These are phyloP conservation scores for Lithosia quadra DNA, from an alignment of 2,888 invertebrate species.

Conservation along the genomic window DNA sequence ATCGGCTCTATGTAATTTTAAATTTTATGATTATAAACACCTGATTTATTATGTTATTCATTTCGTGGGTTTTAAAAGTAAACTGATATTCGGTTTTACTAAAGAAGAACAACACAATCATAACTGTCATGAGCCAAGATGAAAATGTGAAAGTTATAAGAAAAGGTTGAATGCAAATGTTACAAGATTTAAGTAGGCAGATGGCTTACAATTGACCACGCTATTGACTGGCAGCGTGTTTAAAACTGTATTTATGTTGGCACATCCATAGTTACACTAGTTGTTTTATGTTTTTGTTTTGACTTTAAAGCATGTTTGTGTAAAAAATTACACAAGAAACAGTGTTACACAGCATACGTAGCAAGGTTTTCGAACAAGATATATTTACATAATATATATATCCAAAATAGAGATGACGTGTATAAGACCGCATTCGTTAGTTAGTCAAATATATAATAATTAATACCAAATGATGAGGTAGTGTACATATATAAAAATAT, in stretches of 20 bases:
- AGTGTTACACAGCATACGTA: constrained; percentile 4
- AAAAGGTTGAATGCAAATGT: constrained; percentile 46
- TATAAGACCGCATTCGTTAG: constrained; percentile 3
- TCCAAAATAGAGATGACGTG: constrained; percentile 25
- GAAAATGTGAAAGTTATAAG: constrained; percentile 40
- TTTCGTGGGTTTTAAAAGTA: background rate
- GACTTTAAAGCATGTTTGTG: constrained; percentile 20
- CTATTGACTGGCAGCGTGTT: constrained; percentile 27
- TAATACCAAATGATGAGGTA: constrained; percentile 7
- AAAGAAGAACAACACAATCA: constrained; percentile 26
- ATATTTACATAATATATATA: constrained; percentile 15
- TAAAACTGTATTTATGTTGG: constrained; percentile 35
- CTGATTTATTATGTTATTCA: background rate
- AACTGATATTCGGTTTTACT: constrained; percentile 9
- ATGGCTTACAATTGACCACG: constrained; percentile 45
- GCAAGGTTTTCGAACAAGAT: constrained; percentile 3
- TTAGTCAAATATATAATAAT: background rate
- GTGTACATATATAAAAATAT: background rate
- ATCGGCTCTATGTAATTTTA: background rate
- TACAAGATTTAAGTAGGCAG: constrained; percentile 49
- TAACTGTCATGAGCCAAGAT: constrained; percentile 8
- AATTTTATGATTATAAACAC: constrained; percentile 1
- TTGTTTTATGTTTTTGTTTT: constrained; percentile 27
- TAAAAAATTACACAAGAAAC: constrained; percentile 15
- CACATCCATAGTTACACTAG: constrained; percentile 28